Evolutionary conservation across 2,888 invertebrate species (phyloP).

Genomic region (Drosophila paranaensis): DNA sequence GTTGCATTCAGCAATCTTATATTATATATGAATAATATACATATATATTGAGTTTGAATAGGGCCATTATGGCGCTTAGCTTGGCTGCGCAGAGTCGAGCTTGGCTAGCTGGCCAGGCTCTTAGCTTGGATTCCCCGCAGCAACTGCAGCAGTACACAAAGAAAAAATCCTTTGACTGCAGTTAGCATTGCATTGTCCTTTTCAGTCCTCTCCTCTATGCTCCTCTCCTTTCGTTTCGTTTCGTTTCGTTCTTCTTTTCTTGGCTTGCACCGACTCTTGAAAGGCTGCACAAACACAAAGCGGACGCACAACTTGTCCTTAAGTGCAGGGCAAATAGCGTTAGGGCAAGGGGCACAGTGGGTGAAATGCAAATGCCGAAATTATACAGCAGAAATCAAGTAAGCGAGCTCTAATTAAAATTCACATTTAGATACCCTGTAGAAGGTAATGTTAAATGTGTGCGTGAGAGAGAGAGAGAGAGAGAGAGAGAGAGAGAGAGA

Average conservation of each 20-base stretch:
- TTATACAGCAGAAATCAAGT: constrained; percentile 49
- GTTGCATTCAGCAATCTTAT: neutral
- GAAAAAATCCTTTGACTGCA: constrained; percentile 33
- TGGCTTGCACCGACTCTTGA: constrained; percentile 7
- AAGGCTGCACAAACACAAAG: constrained; percentile 52
- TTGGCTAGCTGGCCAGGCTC: constrained; percentile 10
- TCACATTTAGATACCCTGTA: constrained; percentile 18
- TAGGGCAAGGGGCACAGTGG: constrained; percentile 16
- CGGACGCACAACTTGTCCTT: constrained; percentile 39
- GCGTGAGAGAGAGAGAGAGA: neutral
- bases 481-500: neutral
- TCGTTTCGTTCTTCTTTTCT: neutral
- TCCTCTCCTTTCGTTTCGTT: neutral
- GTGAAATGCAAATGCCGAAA: constrained; percentile 51
- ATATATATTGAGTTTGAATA: constrained; percentile 1
- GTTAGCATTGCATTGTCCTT: constrained; percentile 33
- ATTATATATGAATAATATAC: neutral
- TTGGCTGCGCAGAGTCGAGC: constrained; percentile 2
- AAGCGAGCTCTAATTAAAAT: neutral
- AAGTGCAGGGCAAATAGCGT: constrained; percentile 53
- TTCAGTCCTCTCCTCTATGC: neutral
- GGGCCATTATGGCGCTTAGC: constrained; percentile 7
- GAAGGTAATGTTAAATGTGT: neutral
- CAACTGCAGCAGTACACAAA: constrained; percentile 15
- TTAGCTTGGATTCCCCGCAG: constrained; percentile 35